These are phyloP conservation scores for Strix aluco DNA, from an alignment of 2,113 vertebrate species.

Conservation along the genomic window DNA sequence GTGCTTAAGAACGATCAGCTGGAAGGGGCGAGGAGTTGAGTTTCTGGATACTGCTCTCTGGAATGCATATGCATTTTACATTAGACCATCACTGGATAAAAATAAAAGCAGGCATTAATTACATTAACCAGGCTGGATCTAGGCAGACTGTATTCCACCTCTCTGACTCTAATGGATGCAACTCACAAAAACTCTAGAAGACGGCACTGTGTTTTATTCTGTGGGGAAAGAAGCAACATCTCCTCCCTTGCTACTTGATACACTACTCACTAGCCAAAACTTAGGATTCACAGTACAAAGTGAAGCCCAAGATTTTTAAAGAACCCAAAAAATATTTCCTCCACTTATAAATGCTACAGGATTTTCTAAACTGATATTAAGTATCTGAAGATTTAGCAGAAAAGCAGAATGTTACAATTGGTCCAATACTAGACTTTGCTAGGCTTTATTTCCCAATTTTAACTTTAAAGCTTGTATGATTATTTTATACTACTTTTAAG, in stretches of 20 bases:
- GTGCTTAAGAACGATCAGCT: constrained; percentile 59
- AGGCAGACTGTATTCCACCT: neutral
- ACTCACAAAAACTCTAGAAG: neutral
- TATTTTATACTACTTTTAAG: neutral
- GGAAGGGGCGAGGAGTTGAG: neutral
- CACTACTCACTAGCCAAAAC: neutral
- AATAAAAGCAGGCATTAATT: constrained; percentile 58
- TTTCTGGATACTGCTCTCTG: constrained; percentile 43
- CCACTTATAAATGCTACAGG: neutral
- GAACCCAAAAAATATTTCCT: neutral
- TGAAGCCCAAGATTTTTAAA: neutral
- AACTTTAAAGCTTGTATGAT: neutral
- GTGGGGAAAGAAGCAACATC: neutral
- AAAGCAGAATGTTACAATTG: neutral
- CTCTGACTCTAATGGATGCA: neutral
- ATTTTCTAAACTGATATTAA: neutral
- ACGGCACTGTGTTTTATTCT: neutral
- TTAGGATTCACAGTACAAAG: neutral
- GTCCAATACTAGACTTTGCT: neutral
- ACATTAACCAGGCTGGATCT: constrained; percentile 4
- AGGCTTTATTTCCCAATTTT: neutral
- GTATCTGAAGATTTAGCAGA: neutral
- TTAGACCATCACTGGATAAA: constrained; percentile 58
- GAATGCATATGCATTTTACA: constrained; percentile 58
- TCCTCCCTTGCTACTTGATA: neutral